A percentile compares a stretch with the other conserved stretches of the same genome.
Conservation (phyloP, 2,888 invertebrate genomes). For the Halictus quadricinctus region DNA sequence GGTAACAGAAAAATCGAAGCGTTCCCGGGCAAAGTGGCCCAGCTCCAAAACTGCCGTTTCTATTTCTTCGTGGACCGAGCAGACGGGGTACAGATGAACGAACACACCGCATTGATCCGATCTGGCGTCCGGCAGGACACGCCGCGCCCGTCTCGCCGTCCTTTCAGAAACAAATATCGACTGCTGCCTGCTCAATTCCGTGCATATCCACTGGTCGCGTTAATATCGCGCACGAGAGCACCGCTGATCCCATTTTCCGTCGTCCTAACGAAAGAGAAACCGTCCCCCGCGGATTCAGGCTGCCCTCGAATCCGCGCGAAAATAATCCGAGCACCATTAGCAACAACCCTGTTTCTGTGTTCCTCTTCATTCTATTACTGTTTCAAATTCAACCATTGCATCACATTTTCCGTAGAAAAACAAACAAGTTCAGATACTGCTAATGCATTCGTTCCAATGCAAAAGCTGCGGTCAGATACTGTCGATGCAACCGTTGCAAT, state of each 20-base stretch:
- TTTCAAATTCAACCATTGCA: neutral
- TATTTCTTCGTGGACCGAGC: constrained; percentile 26
- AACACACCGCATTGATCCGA: constrained; percentile 69
- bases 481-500: no score
- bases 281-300: neutral
- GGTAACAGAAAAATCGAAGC: neutral
- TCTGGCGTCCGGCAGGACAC: constrained; percentile 57
- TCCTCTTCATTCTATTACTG: neutral
- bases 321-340: neutral
- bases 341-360: neutral
- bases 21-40: constrained; percentile 58
- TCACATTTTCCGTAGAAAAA: neutral
- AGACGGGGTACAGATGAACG: constrained; percentile 47
- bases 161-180: constrained; percentile 56
- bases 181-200: constrained; percentile 26
- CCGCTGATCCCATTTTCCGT: neutral
- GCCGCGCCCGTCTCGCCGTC: constrained; percentile 56
- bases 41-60: constrained; percentile 69
- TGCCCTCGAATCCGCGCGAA: neutral
- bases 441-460: neutral
- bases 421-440: neutral
- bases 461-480: neutral
- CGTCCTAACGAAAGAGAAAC: constrained; percentile 4
- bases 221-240: constrained; percentile 14
- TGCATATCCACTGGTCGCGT: constrained; percentile 11